A percentile compares a stretch with the other conserved stretches of the same genome.
These are phyloP conservation scores for Seriola aureovittata DNA, from an alignment of 2,113 vertebrate species.

Conservation along the genomic window DNA sequence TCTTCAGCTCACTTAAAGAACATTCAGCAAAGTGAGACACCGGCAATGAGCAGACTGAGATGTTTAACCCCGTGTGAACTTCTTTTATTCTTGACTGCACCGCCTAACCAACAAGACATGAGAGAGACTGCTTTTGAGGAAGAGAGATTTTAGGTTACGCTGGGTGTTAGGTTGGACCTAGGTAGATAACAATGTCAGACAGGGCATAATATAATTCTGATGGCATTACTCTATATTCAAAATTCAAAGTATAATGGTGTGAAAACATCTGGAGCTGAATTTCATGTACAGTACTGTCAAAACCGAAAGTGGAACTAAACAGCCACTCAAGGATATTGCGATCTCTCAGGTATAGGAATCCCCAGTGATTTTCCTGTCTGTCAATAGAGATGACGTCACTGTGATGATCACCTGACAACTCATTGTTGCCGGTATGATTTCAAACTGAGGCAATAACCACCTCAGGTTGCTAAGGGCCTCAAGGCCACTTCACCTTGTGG, in stretches of 20 bases:
- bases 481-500: not conserved
- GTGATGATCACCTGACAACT: conserved; percentile 12
- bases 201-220: not conserved
- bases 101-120: not conserved
- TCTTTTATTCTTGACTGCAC: not conserved
- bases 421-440: conserved; percentile 18
- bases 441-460: conserved; percentile 8
- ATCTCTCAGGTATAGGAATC: not conserved
- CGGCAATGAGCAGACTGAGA: conserved; percentile 5
- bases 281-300: not conserved
- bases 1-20: conserved; percentile 24
- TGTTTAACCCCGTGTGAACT: conserved; percentile 28
- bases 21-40: conserved; percentile 35
- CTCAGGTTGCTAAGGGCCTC: conserved; percentile 24
- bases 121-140: conserved; percentile 14
- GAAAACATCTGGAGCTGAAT: not conserved
- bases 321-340: not conserved
- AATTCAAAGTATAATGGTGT: not conserved
- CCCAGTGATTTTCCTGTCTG: conserved; percentile 39
- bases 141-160: not conserved
- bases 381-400: conserved; percentile 17
- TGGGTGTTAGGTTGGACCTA: not conserved
- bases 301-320: conserved; percentile 46
- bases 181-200: not conserved
- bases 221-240: not conserved